Base-by-base conservation (phyloP, 2,797 vertebrate genomes). In the Limnodromus scolopaceus region DNA sequence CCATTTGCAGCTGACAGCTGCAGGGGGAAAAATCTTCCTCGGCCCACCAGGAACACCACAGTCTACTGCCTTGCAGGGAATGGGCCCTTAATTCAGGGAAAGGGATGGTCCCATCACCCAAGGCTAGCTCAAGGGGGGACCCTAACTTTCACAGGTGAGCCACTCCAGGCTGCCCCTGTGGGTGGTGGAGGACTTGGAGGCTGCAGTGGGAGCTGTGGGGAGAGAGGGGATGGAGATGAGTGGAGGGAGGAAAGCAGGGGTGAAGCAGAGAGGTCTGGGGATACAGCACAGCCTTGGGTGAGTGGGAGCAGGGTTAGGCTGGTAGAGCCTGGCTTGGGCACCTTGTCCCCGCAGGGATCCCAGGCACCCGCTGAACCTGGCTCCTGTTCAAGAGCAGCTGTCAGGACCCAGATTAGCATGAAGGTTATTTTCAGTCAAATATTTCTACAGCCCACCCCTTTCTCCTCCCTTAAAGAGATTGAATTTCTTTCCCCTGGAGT, bases 391-490 rank as follows among this genome's bases (percentile, higher is more conserved):
- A 87, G 71, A 80, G 65, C 16, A 2, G 72, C 69, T 8, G 27
- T 84, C 71, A 84, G 89, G 48, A 77, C 84, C 85, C 88, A 93
- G 78, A 96, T 96, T 90, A 93, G 87, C 88, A 51, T 84, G 92
- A 94, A 89, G 88, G 93, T 93, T 96, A 95, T 96, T 97, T 94
- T 92, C 84, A 96, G 97, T 80, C 49, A 93, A 92, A 63, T 60
- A 54, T 54, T 97, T 91, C 54, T 71, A 95, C 70, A 77, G n/a
- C 46, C 94, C 80, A 77, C 84, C 92, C 84, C 84, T 55, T 92
- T 34, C 41, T 34, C 93, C 87, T 89, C 84, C 82, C 76, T 84
- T 65, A 75, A 60, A 93, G 81, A 38, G 91, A 94, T 64, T 96
- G 81, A 76, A 85, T 96, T 96, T 94, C 83, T 78, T 88, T 92